Evolutionary conservation across 92 coral and sea anemone genomes (phyloP).

Genomic region (Bergia puertoricense): DNA sequence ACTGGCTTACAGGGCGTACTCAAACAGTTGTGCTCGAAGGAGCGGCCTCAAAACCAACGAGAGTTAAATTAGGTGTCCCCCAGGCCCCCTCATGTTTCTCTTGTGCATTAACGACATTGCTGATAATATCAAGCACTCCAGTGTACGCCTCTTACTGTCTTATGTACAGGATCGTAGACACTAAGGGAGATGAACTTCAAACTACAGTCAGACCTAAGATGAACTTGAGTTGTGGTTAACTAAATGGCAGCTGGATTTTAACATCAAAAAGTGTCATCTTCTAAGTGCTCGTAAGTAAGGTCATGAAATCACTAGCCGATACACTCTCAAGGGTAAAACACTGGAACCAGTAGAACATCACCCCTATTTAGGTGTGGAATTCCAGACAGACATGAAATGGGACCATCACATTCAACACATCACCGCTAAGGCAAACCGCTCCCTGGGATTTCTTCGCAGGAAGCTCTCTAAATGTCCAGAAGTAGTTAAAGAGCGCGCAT

Average conservation of each 20-base stretch:
- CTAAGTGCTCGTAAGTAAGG: too few species aligned
- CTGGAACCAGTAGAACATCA: too few species aligned
- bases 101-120: slow-evolving; percentile 33
- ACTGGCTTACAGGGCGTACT: slow-evolving; percentile 36
- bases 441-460: too few species aligned
- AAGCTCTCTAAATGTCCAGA: slow-evolving; percentile 34
- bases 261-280: slow-evolving; percentile 18
- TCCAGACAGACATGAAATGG: slow-evolving; percentile 8
- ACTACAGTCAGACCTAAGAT: background rate
- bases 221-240: slow-evolving; percentile 18
- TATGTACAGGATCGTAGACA: background rate
- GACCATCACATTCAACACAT: slow-evolving; percentile 1
- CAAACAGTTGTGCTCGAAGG: slow-evolving; percentile 43
- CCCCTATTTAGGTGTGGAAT: slow-evolving; percentile 24
- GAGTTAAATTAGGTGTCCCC: slow-evolving; percentile 44
- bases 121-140: slow-evolving; percentile 10
- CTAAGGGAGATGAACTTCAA: background rate
- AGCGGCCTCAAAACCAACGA: slow-evolving; percentile 17
- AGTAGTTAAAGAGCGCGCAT: slow-evolving; percentile 26
- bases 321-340: too few species aligned
- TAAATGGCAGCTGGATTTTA: slow-evolving; percentile 21
- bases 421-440: slow-evolving; percentile 12
- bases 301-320: too few species aligned
- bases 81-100: background rate
- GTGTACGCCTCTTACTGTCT: slow-evolving; percentile 14